phyloP scores from a whole-genome alignment of 2,113 vertebrate genomes.

The Hypomesus transpacificus region DNA sequence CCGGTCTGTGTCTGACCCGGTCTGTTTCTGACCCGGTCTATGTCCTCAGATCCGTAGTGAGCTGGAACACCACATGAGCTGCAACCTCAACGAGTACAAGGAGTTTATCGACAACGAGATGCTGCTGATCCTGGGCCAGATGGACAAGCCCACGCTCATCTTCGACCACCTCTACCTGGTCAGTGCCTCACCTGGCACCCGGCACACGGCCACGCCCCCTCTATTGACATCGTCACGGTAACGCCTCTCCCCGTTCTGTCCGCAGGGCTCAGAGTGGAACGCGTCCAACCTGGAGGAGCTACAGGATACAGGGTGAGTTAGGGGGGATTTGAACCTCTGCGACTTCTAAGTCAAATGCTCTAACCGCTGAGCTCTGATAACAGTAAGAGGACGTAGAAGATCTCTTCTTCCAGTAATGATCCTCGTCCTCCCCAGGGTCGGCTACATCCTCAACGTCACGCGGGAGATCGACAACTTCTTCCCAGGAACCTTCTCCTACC shows the following conservation, averaged over 20 bases:
- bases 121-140: conserved; percentile 95
- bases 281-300: conserved; percentile 98
- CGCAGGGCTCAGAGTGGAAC: conserved; percentile 97
- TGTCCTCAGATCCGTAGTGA: conserved; percentile 70
- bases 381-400: conserved; percentile 14
- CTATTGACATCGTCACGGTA: not conserved
- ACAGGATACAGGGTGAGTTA: conserved; percentile 83
- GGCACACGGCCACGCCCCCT: too few species aligned
- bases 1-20: too few species aligned
- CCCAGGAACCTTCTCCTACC: conserved; percentile 89
- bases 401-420: conserved; percentile 1
- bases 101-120: conserved; percentile 99
- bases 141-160: conserved; percentile 97
- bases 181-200: conserved; percentile 34
- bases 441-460: conserved; percentile 95
- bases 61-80: conserved; percentile 94
- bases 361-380: too few species aligned
- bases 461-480: conserved; percentile 98
- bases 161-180: conserved; percentile 97
- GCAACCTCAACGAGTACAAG: conserved; percentile 95
- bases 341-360: too few species aligned
- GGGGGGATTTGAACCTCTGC: conserved; percentile 35
- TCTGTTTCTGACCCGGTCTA: not conserved
- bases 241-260: conserved; percentile 59
- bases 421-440: conserved; percentile 76